Evolutionary conservation across 2,888 invertebrate genomes (phyloP), one percentile per base, ranked within the genome.

Genomic region (Cerastoderma edule): DNA sequence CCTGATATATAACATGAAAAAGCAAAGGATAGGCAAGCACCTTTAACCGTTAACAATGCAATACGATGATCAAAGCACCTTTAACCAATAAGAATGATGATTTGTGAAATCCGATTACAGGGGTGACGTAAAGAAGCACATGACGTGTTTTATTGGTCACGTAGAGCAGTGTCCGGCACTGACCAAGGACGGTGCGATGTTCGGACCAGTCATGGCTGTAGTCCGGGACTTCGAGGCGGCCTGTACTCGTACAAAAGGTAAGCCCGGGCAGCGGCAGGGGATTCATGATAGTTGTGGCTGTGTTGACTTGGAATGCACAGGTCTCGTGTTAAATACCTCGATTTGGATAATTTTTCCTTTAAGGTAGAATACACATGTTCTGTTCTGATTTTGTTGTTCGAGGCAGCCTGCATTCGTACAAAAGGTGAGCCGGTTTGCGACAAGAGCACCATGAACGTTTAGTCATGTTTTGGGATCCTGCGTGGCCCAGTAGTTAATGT

Each of bases 111-210:
- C n/a, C 33, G 32, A 2, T 32, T 32, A 3, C 32, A 57, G 57
- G 33, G 57, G 33, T n/a, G 57, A 57, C 2, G 24, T 57, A 19
- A 57, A 32, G n/a, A 32, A 32, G 33, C 57, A 57, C 19, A 57
- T 57, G 57, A 5, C 19, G 3, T 57, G 57, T n/a, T 57, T 57
- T 13, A 1, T 2, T 8, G 33, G n/a, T 4, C 28, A n/a, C 2
- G 8, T 57, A 2, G n/a, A 57, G 13, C 57, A 32, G 33, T 57
- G 57, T 32, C 57, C 57, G 6, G 32, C 16, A 2, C 22, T 32
- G 1, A 16, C 32, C 13, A n/a, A 8, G 1, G n/a, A 32, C 2
- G 57, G 32, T 1, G 13, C n/a, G 32, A 22, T 6, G 8, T 28
- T 32, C 1, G 33, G n/a, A 13, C 2, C 19, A 16, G 22, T 57